Percentiles rank a stretch among this genome's conserved stretches.
Conservation (phyloP, 1,140 invertebrate genomes). For the Papilio machaon region DNA sequence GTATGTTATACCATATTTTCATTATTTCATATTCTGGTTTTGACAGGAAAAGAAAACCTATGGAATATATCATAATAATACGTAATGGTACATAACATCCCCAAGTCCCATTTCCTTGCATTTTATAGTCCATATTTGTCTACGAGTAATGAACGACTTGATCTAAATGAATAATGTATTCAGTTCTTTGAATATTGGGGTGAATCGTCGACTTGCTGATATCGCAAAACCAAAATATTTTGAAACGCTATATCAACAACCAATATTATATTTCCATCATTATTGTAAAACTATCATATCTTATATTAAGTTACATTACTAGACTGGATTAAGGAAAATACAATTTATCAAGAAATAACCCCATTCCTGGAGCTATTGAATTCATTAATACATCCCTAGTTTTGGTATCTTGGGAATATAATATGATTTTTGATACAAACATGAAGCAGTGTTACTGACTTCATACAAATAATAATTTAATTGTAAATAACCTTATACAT, state of each 20-base stretch:
- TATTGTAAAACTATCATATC: background rate
- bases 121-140: slow-evolving; percentile 17
- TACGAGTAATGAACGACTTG: slow-evolving; percentile 22
- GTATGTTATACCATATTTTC: background rate
- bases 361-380: background rate
- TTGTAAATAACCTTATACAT: no score
- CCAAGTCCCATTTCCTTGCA: background rate
- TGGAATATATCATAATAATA: background rate
- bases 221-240: slow-evolving; percentile 41
- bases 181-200: slow-evolving; percentile 44
- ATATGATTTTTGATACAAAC: background rate
- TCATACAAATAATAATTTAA: no score
- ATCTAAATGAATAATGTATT: slow-evolving; percentile 50
- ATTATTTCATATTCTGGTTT: background rate
- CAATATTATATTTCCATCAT: slow-evolving; percentile 48
- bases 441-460: no score
- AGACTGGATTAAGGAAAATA: background rate
- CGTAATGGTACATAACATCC: background rate
- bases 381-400: background rate
- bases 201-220: slow-evolving; percentile 61
- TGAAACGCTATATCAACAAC: slow-evolving; percentile 53
- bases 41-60: background rate
- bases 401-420: background rate
- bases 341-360: background rate
- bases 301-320: background rate